Conservation (phyloP, 2,888 invertebrate genomes). For the Lasioglossum figueresi region DNA sequence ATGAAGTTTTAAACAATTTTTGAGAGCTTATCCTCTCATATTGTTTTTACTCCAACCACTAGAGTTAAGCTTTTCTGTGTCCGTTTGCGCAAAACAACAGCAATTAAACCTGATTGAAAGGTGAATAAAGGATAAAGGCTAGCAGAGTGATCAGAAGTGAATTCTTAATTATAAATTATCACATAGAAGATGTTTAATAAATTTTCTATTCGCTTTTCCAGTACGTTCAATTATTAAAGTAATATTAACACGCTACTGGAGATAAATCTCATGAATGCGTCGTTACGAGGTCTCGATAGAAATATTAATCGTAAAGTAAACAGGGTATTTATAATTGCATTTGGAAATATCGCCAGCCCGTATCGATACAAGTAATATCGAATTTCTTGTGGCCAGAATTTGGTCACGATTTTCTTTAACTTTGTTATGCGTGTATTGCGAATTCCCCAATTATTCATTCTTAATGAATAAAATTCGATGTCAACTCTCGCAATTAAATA, state of each 20-base stretch:
- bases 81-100: neutral
- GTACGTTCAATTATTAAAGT: neutral
- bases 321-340: neutral
- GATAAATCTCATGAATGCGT: neutral
- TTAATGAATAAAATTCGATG: neutral
- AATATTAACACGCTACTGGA: neutral
- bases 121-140: neutral
- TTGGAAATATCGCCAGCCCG: neutral
- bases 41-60: conserved; percentile 13
- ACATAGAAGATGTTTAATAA: neutral
- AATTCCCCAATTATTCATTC: neutral
- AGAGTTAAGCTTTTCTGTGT: neutral
- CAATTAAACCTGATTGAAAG: neutral
- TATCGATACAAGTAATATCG: neutral
- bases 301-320: neutral
- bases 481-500: neutral
- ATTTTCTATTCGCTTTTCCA: neutral
- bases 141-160: too few relatives aligned
- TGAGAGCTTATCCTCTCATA: conserved; percentile 14
- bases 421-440: neutral
- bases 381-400: neutral
- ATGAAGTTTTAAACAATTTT: conserved; percentile 59
- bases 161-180: too few relatives aligned
- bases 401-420: neutral
- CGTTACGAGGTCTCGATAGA: neutral